These are phyloP conservation scores for Sinonovacula constricta DNA, from an alignment of 1,140 invertebrate species.

Conservation along the genomic window DNA sequence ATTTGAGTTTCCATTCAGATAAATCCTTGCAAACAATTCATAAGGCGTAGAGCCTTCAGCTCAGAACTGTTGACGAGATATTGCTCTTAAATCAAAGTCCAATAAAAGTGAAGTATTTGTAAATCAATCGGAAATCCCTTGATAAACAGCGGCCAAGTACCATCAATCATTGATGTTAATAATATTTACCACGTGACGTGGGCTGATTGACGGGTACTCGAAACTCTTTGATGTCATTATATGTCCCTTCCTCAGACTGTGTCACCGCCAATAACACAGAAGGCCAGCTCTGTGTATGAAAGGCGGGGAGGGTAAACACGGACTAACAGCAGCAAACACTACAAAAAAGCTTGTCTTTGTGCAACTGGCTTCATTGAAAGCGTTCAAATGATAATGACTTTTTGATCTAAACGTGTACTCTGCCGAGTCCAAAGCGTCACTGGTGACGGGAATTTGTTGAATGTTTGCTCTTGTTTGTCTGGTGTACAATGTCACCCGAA, in stretches of 20 bases:
- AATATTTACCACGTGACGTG: background rate
- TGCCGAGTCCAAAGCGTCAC: background rate
- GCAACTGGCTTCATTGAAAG: background rate
- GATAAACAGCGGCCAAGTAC: background rate
- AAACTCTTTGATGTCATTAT: constrained; percentile 31
- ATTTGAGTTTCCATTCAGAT: no score
- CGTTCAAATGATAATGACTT: constrained; percentile 24
- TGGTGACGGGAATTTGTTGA: background rate
- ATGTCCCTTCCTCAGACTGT: background rate
- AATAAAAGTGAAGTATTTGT: constrained; percentile 22
- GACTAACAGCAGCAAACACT: constrained; percentile 36
- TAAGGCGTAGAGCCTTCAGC: no score
- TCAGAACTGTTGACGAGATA: no score
- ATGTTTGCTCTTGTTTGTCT: background rate
- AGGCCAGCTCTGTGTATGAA: background rate
- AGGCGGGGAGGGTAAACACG: constrained; percentile 43
- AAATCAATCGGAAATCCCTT: constrained; percentile 18
- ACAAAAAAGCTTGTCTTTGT: constrained; percentile 4
- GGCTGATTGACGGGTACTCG: constrained; percentile 38
- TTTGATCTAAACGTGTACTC: constrained; percentile 33
- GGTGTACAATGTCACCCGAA: background rate
- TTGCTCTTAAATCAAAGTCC: background rate
- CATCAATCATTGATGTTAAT: background rate
- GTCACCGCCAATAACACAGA: background rate
- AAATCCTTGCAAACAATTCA: no score